Evolutionary conservation across 2,797 vertebrate species (phyloP).

Genomic region (Helarctos malayanus): DNA sequence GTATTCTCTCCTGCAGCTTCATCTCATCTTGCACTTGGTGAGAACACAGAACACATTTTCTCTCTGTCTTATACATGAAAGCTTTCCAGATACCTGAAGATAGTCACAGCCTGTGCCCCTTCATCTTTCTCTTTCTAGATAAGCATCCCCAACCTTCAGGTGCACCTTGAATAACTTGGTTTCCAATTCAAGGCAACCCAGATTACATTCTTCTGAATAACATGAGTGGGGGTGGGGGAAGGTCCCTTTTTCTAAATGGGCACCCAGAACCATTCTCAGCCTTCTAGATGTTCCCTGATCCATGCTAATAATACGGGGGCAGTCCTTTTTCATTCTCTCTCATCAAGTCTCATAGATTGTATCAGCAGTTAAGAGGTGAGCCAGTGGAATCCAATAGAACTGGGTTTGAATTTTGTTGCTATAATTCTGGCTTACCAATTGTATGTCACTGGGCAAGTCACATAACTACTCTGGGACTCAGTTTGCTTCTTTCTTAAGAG

Average conservation of each 20-base stretch:
- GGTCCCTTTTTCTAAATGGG: not conserved
- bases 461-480: not conserved
- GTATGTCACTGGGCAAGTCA: not conserved
- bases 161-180: not conserved
- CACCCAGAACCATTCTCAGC: not conserved
- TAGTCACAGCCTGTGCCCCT: not conserved
- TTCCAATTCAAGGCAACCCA: not conserved
- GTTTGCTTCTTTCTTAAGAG: not conserved
- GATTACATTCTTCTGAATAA: not conserved
- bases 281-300: not conserved
- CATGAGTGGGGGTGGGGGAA: not conserved
- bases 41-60: not conserved
- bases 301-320: too few species aligned
- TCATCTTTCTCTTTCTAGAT: not conserved
- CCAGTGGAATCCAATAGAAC: not conserved
- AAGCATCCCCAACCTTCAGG: not conserved
- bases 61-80: not conserved
- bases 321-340: not conserved
- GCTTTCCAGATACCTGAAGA: not conserved
- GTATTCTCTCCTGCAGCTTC: not conserved
- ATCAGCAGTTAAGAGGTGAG: not conserved
- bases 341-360: not conserved
- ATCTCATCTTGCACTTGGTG: not conserved
- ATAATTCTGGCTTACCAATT: not conserved
- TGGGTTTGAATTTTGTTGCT: not conserved